These are phyloP conservation scores for Melinopterus prodromus DNA, from an alignment of 2,888 invertebrate species.

Conservation along the genomic window DNA sequence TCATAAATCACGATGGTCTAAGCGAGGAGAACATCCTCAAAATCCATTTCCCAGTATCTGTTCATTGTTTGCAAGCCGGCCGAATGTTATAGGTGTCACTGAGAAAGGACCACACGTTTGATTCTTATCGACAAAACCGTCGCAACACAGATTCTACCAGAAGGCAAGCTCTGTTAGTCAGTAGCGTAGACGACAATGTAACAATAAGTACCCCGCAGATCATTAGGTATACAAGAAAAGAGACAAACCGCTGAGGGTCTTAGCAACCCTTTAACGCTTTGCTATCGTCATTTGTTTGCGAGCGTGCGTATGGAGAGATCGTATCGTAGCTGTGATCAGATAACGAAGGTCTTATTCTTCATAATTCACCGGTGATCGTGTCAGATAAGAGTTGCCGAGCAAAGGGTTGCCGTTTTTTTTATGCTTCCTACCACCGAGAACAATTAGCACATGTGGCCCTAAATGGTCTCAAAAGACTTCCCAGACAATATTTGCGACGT, in stretches of 20 bases:
- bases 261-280: constrained; percentile 19
- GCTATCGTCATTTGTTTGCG: constrained; percentile 18
- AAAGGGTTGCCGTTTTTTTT: constrained; percentile 15
- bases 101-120: neutral
- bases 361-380: constrained; percentile 32
- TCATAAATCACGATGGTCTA: neutral
- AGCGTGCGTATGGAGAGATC: constrained; percentile 26
- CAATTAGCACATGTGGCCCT: neutral
- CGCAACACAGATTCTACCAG: neutral
- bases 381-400: constrained; percentile 26
- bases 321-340: constrained; percentile 25
- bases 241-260: constrained; percentile 9
- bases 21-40: neutral
- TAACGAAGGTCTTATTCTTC: constrained; percentile 31
- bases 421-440: neutral
- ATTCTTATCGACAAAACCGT: neutral
- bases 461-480: neutral
- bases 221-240: constrained; percentile 14
- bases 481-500: neutral
- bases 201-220: constrained; percentile 5
- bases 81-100: neutral
- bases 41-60: neutral
- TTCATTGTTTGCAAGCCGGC: neutral
- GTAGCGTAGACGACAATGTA: neutral
- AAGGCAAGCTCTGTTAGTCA: neutral